Conservation (phyloP, 2,797 vertebrate species). For the Fringilla coelebs region DNA sequence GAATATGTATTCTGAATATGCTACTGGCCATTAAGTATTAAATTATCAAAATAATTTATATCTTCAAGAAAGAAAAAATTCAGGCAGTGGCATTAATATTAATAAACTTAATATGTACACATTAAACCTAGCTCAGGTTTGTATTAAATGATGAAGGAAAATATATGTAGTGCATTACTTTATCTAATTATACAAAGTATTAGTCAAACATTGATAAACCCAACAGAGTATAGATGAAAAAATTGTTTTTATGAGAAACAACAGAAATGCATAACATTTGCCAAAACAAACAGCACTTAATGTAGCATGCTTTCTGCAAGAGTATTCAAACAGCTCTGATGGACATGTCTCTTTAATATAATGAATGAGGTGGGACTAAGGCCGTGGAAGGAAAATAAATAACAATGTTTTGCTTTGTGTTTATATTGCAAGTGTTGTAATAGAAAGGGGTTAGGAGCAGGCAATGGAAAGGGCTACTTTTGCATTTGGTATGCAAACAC, state of each 20-base stretch:
- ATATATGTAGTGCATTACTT: background rate
- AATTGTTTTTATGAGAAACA: background rate
- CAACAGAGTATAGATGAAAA: background rate
- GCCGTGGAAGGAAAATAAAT: background rate
- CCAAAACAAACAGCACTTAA: background rate
- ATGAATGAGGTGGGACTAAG: background rate
- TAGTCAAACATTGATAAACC: background rate
- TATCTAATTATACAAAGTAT: background rate
- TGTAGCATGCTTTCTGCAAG: background rate
- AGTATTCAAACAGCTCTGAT: background rate
- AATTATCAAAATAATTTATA: conserved; percentile 18
- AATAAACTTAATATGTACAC: background rate
- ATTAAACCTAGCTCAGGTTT: conserved; percentile 5
- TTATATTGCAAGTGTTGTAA: background rate
- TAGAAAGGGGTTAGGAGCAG: background rate
- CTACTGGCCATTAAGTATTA: conserved; percentile 1
- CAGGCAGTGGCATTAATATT: background rate
- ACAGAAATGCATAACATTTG: background rate
- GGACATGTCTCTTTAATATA: background rate
- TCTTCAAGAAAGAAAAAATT: background rate
- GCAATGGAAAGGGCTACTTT: background rate
- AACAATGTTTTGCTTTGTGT: background rate
- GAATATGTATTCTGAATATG: background rate
- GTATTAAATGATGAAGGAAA: conserved; percentile 1
- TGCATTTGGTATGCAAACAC: background rate